Evolutionary conservation across 1,140 invertebrate genomes (phyloP).

Genomic region (Bradynema listronoti): DNA sequence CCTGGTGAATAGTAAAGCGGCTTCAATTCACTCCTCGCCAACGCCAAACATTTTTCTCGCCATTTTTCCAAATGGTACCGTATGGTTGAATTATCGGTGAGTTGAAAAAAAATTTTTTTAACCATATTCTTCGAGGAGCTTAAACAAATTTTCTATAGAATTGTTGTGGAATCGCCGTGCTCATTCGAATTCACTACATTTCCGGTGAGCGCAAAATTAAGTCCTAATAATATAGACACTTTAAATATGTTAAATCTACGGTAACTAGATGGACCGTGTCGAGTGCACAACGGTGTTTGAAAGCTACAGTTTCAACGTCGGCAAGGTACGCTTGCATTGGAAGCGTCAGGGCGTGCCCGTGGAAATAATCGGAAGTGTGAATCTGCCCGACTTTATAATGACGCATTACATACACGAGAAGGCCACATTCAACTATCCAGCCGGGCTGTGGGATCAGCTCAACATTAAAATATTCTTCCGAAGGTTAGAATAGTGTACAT

Average conservation of each 20-base stretch:
- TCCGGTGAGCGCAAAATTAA: slow-evolving; percentile 24
- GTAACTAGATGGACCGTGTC: slow-evolving; percentile 46
- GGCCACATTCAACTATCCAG: slow-evolving; percentile 55
- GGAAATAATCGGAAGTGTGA: slow-evolving; percentile 54
- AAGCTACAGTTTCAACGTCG: slow-evolving; percentile 55
- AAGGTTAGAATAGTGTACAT: too few relatives aligned
- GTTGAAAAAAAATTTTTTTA: slow-evolving; percentile 5
- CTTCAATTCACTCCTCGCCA: slow-evolving; percentile 50
- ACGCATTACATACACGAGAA: slow-evolving; percentile 51
- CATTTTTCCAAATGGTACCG: slow-evolving; percentile 56
- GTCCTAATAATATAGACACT: background rate
- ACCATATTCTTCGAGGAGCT: background rate
- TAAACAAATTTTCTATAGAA: slow-evolving; percentile 26
- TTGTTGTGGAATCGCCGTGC: slow-evolving; percentile 54
- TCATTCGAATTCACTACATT: slow-evolving; percentile 54
- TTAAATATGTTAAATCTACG: too few relatives aligned
- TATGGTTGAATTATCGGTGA: slow-evolving; percentile 54
- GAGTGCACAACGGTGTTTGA: slow-evolving; percentile 56
- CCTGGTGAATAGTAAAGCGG: slow-evolving; percentile 45
- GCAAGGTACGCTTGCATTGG: slow-evolving; percentile 55
- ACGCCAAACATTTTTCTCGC: slow-evolving; percentile 57
- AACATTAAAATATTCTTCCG: slow-evolving; percentile 60
- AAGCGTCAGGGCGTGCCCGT: slow-evolving; percentile 51
- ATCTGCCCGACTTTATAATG: slow-evolving; percentile 52
- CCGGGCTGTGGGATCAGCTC: slow-evolving; percentile 57